Evolutionary conservation across 2,888 invertebrate genomes (phyloP).

Genomic region (Megaustenia siamemsis): DNA sequence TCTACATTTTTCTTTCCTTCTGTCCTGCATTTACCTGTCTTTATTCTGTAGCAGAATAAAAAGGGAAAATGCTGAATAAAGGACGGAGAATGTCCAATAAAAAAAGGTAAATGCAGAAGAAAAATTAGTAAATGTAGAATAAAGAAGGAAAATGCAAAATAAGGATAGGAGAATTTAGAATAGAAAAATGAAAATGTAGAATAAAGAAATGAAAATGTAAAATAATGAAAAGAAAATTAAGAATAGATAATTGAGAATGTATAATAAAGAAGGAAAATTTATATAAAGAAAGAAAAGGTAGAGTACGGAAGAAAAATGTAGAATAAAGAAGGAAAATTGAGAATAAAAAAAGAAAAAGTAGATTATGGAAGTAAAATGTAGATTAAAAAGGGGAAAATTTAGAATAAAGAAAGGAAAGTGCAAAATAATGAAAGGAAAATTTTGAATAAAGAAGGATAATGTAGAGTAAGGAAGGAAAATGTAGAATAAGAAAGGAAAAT

Average conservation of each 20-base stretch:
- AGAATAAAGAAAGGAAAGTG: not conserved
- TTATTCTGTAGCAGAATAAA: no score
- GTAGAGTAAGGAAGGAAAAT: not conserved
- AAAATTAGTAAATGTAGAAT: not conserved
- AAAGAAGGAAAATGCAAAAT: not conserved
- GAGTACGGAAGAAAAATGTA: not conserved
- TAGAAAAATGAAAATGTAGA: not conserved
- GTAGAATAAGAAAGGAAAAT: not conserved
- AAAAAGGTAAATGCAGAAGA: not conserved
- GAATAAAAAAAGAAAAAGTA: not conserved
- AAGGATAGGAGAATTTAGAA: not conserved
- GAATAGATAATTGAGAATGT: not conserved
- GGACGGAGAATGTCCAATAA: not conserved
- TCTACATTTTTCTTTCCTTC: no score
- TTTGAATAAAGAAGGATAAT: not conserved
- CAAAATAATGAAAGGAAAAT: not conserved
- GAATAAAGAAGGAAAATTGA: not conserved
- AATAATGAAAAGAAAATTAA: slow-evolving; percentile 3
- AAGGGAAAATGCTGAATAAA: not conserved
- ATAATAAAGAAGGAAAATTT: not conserved
- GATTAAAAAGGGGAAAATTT: not conserved
- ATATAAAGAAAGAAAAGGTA: not conserved
- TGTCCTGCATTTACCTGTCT: no score
- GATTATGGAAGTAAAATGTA: not conserved
- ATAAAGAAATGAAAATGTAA: no score